Conservation (phyloP, 2,113 vertebrate species). For the Esox niger region DNA sequence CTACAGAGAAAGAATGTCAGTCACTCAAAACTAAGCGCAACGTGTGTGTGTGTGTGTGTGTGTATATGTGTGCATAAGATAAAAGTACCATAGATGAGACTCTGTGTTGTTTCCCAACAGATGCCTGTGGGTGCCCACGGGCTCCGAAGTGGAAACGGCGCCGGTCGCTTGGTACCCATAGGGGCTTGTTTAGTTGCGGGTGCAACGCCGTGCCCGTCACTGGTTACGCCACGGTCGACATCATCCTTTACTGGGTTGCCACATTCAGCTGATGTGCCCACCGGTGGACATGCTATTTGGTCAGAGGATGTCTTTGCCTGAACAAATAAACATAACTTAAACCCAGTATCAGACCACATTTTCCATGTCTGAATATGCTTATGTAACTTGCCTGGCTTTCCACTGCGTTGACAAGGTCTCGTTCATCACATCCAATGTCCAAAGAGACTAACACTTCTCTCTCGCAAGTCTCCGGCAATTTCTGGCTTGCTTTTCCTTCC, state of each 20-base stretch:
- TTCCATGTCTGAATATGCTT: no score
- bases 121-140: neutral
- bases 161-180: neutral
- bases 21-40: neutral
- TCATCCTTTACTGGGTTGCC: neutral
- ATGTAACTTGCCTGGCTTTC: no score
- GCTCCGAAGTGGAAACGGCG: neutral
- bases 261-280: neutral
- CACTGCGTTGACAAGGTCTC: neutral
- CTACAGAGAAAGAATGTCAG: constrained; percentile 65
- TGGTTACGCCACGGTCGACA: neutral
- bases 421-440: neutral
- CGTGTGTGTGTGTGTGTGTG: no score
- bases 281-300: neutral
- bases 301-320: neutral
- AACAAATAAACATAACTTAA: no score
- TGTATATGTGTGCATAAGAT: no score
- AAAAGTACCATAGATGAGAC: constrained; percentile 42
- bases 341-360: no score
- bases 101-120: constrained; percentile 2
- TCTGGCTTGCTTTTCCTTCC: neutral
- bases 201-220: neutral
- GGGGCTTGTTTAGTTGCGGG: neutral
- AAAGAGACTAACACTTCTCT: neutral
- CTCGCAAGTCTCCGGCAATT: neutral